Evolutionary conservation across 2,888 invertebrate genomes (phyloP).

Genomic region (Xestobium rufovillosum): DNA sequence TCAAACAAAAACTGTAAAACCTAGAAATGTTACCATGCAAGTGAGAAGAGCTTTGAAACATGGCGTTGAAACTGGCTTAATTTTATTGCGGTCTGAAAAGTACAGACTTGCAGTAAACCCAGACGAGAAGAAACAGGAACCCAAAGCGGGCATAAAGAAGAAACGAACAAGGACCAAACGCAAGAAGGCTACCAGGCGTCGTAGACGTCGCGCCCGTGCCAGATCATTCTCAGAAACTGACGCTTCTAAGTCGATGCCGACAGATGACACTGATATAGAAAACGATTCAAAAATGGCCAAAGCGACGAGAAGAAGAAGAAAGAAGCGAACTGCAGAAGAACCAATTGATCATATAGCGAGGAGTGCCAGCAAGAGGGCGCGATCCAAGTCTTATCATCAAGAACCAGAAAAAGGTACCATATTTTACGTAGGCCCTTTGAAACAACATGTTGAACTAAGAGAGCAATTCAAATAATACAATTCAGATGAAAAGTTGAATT

Average conservation of each 20-base stretch:
- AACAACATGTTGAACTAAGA: too few relatives aligned
- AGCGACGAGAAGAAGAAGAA: conserved; percentile 2
- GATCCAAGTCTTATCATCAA: too few relatives aligned
- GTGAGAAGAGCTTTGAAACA: conserved; percentile 28
- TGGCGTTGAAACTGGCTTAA: conserved; percentile 25
- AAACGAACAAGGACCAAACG: not conserved
- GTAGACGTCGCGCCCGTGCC: not conserved
- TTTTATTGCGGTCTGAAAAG: conserved; percentile 12
- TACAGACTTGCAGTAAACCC: conserved; percentile 7
- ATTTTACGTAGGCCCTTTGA: too few relatives aligned
- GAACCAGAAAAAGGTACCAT: too few relatives aligned
- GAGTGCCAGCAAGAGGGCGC: not conserved
- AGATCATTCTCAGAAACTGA: not conserved
- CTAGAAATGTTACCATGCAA: conserved; percentile 25
- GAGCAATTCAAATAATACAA: too few relatives aligned
- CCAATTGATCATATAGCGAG: not conserved
- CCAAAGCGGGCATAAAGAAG: too few relatives aligned
- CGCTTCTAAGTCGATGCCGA: conserved; percentile 8
- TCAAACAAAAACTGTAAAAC: conserved; percentile 11
- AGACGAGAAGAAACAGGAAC: too few relatives aligned
- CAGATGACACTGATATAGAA: not conserved
- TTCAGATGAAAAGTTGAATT: too few relatives aligned
- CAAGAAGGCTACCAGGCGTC: not conserved
- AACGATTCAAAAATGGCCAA: too few relatives aligned
- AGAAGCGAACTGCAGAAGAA: not conserved